Base-by-base conservation (phyloP, 2,113 vertebrate genomes). In the Microcebus jonahi region DNA sequence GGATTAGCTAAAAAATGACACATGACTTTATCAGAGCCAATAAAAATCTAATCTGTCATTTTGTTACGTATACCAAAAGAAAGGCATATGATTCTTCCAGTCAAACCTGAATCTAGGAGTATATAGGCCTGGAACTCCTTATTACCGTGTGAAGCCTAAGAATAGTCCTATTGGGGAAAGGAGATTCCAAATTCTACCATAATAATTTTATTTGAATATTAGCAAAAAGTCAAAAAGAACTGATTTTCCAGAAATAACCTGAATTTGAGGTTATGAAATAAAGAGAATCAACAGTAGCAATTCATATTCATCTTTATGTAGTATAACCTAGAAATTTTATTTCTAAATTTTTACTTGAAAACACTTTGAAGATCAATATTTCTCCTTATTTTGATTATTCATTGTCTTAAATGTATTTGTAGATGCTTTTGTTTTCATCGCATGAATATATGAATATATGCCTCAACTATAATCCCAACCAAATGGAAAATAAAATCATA, bases 311-410 rank as follows among this genome's bases (percentile, higher is more conserved):
- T 79, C 34, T 92, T 76, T 88, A 68, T 59, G 2, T 21, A 89
- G 4, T 81, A 63, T 4, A 77, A 68, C 11, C 45, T 81, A 84
- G 5, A 80, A 2, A 50, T 65, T 17, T 94, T 75, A 75, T 55
- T 85, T 91, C 92, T 88, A 88, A 87, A 65, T 93, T 25, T 96
- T 29, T 63, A 39, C 20, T 31, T 67, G 15, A 81, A 90, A 90
- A n/a, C 5, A 77, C 85, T 79, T 48, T 79, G 61, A 87, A 90
- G 50, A 79, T 90, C 53, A 96, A 39, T 20, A 84, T 87, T 92
- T 90, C 21, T 90, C 29, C 39, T 29, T 88, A 48, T 57, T 20
- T 55, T 81, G 31, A 53, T 55, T 82, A 75, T 61, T 21, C 7
- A 17, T 31, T 67, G 4, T 75, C 71, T 85, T 70, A 21, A 20